Conservation (phyloP, 2,797 vertebrate genomes). For the Enteromius afrohamiltoni region DNA sequence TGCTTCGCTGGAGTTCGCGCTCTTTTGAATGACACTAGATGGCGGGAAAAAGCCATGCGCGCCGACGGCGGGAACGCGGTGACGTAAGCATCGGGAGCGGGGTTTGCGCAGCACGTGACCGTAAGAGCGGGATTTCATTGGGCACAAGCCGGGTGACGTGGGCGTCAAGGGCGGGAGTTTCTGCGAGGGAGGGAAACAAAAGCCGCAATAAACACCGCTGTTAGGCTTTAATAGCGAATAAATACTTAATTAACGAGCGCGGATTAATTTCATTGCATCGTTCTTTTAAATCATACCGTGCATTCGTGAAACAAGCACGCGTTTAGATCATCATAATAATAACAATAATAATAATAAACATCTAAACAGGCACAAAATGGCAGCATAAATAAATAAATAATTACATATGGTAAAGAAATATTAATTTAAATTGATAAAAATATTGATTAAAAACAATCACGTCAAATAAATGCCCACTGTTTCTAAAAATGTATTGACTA, state of each 20-base stretch:
- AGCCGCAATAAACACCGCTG: background rate
- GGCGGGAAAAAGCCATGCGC: constrained; percentile 76
- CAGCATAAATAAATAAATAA: constrained; percentile 7
- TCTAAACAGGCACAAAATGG: constrained; percentile 12
- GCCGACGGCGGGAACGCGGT: constrained; percentile 46
- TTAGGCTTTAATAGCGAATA: background rate
- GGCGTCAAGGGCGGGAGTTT: background rate
- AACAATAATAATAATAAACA: background rate
- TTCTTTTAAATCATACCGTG: background rate
- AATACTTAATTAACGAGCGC: background rate
- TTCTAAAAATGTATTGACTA: background rate
- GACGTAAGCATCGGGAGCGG: background rate
- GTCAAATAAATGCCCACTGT: background rate
- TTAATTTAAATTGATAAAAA: background rate
- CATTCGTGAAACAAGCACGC: background rate
- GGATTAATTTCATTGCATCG: background rate
- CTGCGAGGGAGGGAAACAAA: constrained; percentile 19
- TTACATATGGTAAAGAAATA: background rate
- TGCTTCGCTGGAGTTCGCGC: constrained; percentile 1
- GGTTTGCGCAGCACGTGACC: background rate
- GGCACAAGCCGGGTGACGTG: background rate
- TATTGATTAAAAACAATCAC: background rate
- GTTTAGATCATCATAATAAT: background rate
- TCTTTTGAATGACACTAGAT: constrained; percentile 46
- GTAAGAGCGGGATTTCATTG: background rate